Base-by-base conservation (phyloP, 2,888 invertebrate genomes). In the Amphiduros pacificus region DNA sequence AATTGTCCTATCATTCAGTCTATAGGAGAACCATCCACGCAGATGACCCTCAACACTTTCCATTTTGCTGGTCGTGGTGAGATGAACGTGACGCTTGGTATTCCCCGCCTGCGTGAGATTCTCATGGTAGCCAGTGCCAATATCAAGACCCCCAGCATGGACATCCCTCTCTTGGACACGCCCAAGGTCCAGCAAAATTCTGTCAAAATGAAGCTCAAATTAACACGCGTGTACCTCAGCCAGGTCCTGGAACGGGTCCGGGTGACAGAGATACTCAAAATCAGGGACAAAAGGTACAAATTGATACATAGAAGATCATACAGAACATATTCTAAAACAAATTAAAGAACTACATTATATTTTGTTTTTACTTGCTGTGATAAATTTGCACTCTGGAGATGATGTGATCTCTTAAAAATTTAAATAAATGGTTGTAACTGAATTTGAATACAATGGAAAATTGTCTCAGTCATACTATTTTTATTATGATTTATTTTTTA, bases 51-150 rank as follows among this genome's bases (percentile, higher is more conserved):
- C 80, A 99, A 99, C 83, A 99, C 99, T 44, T 99, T 99, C 84
- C 99, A 99, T 81, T 99, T 99, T 82, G 99, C 99, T 74, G 99
- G 99, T 78, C 90, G 97, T 84, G 97, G 98, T 86, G 99, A 99
- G 84, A 99, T 99, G 97, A 99, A 99, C 86, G 98, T 99, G 0
- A 99, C 99, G 0, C 87, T 99, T n/a, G 99, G 99, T 69, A 98
- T 99, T 74, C 99, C 99, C 0, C 89, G 99, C 72, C 86, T 99
- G 4, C 85, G 96, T 72, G 99, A 99, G 87, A 95, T 99, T 72
- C 85, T 99, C 0, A 98, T 99, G 97, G 90, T 84, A 2, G 97
- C 96, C 0, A 91, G 94, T 0, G 89, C 88, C n/a, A 91, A 90
- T 64, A 91, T 97, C 14, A 93, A 94, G 83, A 99, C 99, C 0